Conservation (phyloP, 2,797 vertebrate genomes). For the Siniperca undulata region DNA sequence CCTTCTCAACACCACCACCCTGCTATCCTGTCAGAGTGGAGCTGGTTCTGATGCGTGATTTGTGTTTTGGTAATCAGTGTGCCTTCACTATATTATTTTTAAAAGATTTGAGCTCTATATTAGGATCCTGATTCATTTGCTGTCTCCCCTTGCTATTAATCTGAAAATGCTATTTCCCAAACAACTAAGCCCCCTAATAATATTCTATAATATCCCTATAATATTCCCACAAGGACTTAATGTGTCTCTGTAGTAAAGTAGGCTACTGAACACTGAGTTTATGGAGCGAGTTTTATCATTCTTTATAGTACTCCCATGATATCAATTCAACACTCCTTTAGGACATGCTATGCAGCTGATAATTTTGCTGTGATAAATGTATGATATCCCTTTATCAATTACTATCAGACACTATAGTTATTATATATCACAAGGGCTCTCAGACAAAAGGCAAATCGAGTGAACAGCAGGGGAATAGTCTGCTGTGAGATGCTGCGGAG, state of each 20-base stretch:
- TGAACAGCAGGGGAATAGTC: conserved; percentile 43
- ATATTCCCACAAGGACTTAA: conserved; percentile 28
- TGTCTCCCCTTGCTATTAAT: not conserved
- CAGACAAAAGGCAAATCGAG: conserved; percentile 55
- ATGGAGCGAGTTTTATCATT: conserved; percentile 43
- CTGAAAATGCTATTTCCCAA: conserved; percentile 4
- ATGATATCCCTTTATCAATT: conserved; percentile 49
- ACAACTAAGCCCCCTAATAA: conserved; percentile 29
- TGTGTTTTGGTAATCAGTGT: conserved; percentile 2
- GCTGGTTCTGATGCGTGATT: conserved; percentile 17
- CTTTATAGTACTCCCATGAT: conserved; percentile 34
- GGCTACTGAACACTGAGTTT: conserved; percentile 32
- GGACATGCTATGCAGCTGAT: conserved; percentile 40
- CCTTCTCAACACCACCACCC: conserved; percentile 42
- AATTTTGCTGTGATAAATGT: conserved; percentile 26
- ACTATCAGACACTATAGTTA: conserved; percentile 40
- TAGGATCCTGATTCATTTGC: conserved; percentile 4
- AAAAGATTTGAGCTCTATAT: conserved; percentile 15
- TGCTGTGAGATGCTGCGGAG: conserved; percentile 40
- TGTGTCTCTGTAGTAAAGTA: conserved; percentile 34
- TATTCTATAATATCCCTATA: conserved; percentile 33
- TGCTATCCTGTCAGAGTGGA: conserved; percentile 28
- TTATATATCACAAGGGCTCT: conserved; percentile 33
- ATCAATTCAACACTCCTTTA: conserved; percentile 39
- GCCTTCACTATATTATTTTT: not conserved